A percentile compares a stretch with the other conserved stretches of the same genome.
These are phyloP conservation scores for Bubo blakistoni DNA, from an alignment of 2,113 vertebrate species.

Conservation along the genomic window DNA sequence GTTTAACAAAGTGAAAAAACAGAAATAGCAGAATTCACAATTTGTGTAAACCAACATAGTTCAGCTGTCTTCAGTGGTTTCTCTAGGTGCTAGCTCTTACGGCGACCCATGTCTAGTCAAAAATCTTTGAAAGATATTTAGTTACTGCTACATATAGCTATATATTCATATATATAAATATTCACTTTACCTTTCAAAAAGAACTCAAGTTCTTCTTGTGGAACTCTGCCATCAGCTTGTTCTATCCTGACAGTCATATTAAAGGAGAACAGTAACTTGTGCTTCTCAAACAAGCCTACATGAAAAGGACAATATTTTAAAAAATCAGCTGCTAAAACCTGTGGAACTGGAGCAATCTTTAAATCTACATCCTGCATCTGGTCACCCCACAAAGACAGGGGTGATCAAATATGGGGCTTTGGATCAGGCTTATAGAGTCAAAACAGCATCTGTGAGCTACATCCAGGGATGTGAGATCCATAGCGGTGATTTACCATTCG, in stretches of 20 bases:
- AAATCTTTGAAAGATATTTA: not conserved
- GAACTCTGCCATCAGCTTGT: conserved; percentile 83
- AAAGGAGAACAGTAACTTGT: conserved; percentile 94
- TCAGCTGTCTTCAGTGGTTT: not conserved
- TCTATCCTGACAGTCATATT: conserved; percentile 94
- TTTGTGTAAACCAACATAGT: not conserved
- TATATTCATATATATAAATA: not conserved
- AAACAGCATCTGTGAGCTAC: not conserved
- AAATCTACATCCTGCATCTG: not conserved
- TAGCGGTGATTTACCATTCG: not conserved
- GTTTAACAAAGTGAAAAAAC: not conserved
- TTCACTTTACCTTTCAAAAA: conserved; percentile 88
- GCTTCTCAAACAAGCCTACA: conserved; percentile 90
- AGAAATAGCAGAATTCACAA: not conserved
- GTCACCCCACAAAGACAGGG: not conserved
- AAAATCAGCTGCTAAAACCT: not conserved
- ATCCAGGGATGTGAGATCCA: not conserved
- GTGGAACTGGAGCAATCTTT: not conserved
- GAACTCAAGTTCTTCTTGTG: conserved; percentile 94
- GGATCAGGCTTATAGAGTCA: not conserved
- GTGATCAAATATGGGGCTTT: not conserved
- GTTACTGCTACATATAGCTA: not conserved
- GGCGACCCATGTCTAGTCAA: not conserved
- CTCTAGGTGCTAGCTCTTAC: not conserved
- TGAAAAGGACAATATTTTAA: not conserved